phyloP scores from a whole-genome alignment of 2,113 vertebrate species.

The Mus pahari region DNA sequence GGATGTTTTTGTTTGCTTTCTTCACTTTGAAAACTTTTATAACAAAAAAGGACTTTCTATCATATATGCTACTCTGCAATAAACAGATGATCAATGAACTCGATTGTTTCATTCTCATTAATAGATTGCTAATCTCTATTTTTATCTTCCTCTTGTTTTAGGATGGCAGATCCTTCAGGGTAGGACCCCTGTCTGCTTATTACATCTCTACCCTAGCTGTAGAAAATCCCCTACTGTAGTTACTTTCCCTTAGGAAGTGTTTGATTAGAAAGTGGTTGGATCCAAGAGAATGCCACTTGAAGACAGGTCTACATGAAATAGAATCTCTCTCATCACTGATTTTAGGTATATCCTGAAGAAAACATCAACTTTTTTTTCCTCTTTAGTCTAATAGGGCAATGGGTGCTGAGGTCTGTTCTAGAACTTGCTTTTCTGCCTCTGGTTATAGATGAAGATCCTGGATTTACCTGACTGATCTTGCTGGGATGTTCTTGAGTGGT shows the following conservation, averaged over 20 bases:
- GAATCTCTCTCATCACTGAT: neutral
- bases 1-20: constrained; percentile 2
- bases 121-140: neutral
- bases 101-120: constrained; percentile 8
- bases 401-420: neutral
- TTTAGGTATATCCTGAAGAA: neutral
- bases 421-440: neutral
- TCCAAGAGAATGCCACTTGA: neutral
- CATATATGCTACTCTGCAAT: neutral
- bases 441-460: neutral
- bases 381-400: constrained; percentile 1
- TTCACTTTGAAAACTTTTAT: neutral
- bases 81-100: neutral
- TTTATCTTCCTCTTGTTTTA: neutral
- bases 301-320: neutral
- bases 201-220: neutral
- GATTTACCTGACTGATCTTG: neutral
- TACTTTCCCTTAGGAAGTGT: neutral
- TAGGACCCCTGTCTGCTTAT: neutral
- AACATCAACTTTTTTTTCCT: constrained; percentile 1
- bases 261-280: neutral
- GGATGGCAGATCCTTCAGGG: neutral
- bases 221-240: neutral
- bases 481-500: neutral
- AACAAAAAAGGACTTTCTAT: neutral